Evolutionary conservation across 1,140 invertebrate genomes (phyloP), one percentile per base, ranked within the genome.

Genomic region (Cephus cinctus): DNA sequence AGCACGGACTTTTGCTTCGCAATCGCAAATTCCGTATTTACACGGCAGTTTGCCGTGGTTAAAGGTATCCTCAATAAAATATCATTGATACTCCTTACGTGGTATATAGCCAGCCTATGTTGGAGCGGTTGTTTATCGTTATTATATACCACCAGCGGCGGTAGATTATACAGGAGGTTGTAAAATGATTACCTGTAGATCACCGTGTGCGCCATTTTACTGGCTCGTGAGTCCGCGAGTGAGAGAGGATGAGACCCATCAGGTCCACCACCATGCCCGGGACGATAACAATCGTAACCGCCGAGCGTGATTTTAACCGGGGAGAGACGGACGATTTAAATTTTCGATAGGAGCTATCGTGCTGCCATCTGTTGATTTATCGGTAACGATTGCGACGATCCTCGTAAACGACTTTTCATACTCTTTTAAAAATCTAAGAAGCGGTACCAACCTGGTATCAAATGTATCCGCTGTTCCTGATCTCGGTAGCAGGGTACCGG

Each of bases 61-160:
- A 67, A 66, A 44, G 20, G 22, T 31, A 36, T 47, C 49, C 43
- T 47, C 63, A 61, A 65, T 65, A 67, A 70, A 71, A 65, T 69
- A 70, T 64, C 67, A 72, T 64, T 70, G 67, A 74, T 71, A 69
- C 66, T 71, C 54, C 25, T 35, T 38, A 11, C 20, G 32, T 50
- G 12, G 32, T 43, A 31, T 40, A 38, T 43, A 50, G 15, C 45
- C 49, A 40, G 47, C 34, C 35, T n/a, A n/a, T n/a, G 53, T 52
- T 66, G 60, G 53, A 60, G 61, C 50, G 58, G 44, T 59, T 57
- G 57, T 70, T 65, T 65, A 69, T 67, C 61, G 54, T 61, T 65
- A 66, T 63, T 63, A 58, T 47, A 56, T 43, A 57, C 52, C 45
- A 36, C 43, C 35, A n/a, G 41, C 31, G 34, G 38, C 54, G 44